Evolutionary conservation across 2,113 vertebrate species (phyloP), one percentile per base, ranked within the genome.

Genomic region (Bubo blakistoni): DNA sequence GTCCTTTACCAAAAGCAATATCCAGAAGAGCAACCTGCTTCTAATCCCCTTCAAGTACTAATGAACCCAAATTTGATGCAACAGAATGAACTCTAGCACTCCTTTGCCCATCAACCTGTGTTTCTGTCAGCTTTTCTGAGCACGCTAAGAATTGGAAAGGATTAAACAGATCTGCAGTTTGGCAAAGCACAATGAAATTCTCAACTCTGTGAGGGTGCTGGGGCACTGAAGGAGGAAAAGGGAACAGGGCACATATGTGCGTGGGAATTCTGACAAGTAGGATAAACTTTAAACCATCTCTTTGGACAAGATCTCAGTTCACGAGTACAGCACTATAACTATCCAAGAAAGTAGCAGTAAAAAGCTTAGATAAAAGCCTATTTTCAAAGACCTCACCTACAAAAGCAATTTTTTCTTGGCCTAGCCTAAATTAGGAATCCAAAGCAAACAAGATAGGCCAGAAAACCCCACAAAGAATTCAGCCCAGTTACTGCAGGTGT

Each of bases 11-110:
- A 88, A 87, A 79, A 77, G 83, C 87, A 94, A 88, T 79, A 91
- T 79, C 84, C 94, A 97, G 81, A 97, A 95, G 76, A 94, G 85
- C 96, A 96, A 88, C 92, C 93, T 87, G 92, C 52, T 85, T 71
- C 76, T 96, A 96, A 95, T 88, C 92, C 86, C 83, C 70, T 88
- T 76, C 88, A 42, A 88, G 69, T 90, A 76, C 92, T 94, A 95
- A 97, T 91, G 93, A 96, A 96, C 74, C 40, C 84, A 80, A 90
- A 95, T 94, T 77, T 55, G 94, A 96, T 90, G 84, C 89, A 94
- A 59, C 71, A 91, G 94, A 95, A 90, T 90, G 95, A 97, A 95
- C 92, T 88, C 84, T 7, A 80, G 84, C 72, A 42, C 94, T 88
- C 76, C 76, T 70, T 47, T 81, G 77, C 94, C 87, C 91, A 93